These are phyloP conservation scores for Falco novaeseelandiae DNA, from an alignment of 2,797 vertebrate genomes.

Conservation along the genomic window DNA sequence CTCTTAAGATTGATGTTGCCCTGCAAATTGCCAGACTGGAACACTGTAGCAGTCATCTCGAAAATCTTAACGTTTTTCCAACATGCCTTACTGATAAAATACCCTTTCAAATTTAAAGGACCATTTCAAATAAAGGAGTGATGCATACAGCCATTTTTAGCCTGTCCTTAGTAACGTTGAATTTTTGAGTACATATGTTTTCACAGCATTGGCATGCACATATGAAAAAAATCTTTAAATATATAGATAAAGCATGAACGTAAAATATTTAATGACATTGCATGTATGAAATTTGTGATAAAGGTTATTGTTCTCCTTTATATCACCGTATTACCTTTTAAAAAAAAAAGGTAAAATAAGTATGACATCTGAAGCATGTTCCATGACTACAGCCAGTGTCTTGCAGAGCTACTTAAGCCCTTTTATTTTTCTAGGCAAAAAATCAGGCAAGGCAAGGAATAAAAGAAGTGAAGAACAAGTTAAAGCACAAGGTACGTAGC, in stretches of 20 bases:
- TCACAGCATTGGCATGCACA: not conserved
- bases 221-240: not conserved
- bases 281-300: not conserved
- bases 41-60: conserved; percentile 31
- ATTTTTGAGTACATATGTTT: not conserved
- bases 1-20: conserved; percentile 47
- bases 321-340: not conserved
- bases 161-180: not conserved
- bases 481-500: conserved; percentile 88
- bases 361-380: not conserved
- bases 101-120: not conserved
- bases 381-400: not conserved
- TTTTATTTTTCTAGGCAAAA: conserved; percentile 85
- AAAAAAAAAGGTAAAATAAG: not conserved
- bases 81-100: conserved; percentile 2
- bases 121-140: conserved; percentile 3
- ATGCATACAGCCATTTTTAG: not conserved
- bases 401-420: not conserved
- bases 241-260: not conserved
- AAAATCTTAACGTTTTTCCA: conserved; percentile 34
- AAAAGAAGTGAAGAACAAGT: conserved; percentile 91
- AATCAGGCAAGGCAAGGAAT: conserved; percentile 93
- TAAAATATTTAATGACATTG: not conserved
- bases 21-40: conserved; percentile 47
- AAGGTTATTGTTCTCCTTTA: not conserved